These are phyloP conservation scores for Palythoa grandis DNA, from an alignment of 92 coral and sea anemone species.

Conservation along the genomic window DNA sequence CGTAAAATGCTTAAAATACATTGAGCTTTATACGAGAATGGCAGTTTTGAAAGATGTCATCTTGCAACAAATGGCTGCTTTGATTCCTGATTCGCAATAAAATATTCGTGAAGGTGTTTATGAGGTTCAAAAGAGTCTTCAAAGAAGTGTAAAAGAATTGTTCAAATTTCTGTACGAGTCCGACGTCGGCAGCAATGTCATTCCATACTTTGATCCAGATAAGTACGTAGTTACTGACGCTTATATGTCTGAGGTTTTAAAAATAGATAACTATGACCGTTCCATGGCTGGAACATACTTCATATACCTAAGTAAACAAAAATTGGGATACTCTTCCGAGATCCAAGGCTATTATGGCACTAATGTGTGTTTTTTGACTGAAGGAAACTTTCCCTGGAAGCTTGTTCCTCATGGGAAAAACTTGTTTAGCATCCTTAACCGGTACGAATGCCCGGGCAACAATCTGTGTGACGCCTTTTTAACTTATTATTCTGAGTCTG, in stretches of 20 bases:
- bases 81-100: background rate
- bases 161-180: slow-evolving; percentile 28
- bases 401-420: no score
- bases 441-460: no score
- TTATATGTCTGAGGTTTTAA: background rate
- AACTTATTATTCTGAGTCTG: no score
- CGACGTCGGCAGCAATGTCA: slow-evolving; percentile 23
- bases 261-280: no score
- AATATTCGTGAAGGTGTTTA: background rate
- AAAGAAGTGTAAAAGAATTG: background rate
- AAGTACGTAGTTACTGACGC: slow-evolving; percentile 6
- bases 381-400: no score
- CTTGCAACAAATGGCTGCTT: slow-evolving; percentile 21
- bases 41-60: slow-evolving; percentile 36
- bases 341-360: no score
- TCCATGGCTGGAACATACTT: no score
- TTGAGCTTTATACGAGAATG: slow-evolving; percentile 24
- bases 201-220: slow-evolving; percentile 50
- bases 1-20: slow-evolving; percentile 14
- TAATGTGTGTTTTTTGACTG: no score
- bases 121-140: background rate
- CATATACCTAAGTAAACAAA: no score
- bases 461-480: no score
- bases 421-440: no score
- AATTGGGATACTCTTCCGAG: no score